Conservation (phyloP, 2,797 vertebrate genomes). For the Phataginus tricuspis region DNA sequence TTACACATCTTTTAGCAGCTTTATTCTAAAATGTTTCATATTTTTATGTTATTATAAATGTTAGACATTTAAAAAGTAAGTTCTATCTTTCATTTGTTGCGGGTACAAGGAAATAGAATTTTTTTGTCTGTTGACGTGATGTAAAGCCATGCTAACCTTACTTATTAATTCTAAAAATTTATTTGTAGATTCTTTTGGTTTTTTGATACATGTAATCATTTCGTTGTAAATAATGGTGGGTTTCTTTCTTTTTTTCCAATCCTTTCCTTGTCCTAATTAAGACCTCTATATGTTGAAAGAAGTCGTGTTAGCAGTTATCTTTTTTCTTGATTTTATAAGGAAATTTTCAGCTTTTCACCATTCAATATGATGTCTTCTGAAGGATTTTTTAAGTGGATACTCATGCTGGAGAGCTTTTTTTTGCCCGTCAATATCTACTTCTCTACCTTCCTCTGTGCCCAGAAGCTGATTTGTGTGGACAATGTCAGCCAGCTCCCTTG, state of each 20-base stretch:
- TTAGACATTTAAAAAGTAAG: slow-evolving; percentile 23
- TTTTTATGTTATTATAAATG: neutral
- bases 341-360: neutral
- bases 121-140: neutral
- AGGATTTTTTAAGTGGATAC: neutral
- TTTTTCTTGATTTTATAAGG: slow-evolving; percentile 17
- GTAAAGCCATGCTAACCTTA: neutral
- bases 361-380: neutral
- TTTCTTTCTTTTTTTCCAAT: slow-evolving; percentile 16
- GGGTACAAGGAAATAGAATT: neutral
- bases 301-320: neutral
- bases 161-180: neutral
- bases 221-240: neutral
- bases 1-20: neutral
- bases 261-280: neutral
- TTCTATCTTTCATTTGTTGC: neutral
- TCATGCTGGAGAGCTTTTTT: neutral
- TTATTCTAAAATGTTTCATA: neutral
- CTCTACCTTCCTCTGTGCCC: neutral
- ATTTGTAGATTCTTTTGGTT: neutral
- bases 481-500: neutral
- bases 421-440: neutral
- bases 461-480: neutral
- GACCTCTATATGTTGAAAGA: neutral
- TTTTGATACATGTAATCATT: neutral